These are phyloP conservation scores for Tetramorium simillimum DNA, from an alignment of 1,140 invertebrate genomes.

Conservation along the genomic window DNA sequence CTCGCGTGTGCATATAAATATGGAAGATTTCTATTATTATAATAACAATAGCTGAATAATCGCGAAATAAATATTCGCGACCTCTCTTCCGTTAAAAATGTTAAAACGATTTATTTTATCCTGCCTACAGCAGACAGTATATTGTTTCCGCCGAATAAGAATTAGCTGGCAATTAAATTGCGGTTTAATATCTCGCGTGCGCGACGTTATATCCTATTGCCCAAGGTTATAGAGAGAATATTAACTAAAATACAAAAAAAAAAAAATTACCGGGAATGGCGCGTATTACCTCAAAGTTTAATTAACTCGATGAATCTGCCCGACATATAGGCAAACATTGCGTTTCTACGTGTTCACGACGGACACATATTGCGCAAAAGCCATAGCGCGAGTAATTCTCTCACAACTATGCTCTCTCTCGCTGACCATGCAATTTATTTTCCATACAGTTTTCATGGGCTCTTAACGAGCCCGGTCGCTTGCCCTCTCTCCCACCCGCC, in stretches of 20 bases:
- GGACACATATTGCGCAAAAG: constrained; percentile 50
- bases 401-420: constrained; percentile 44
- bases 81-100: neutral
- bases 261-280: constrained; percentile 52
- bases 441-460: constrained; percentile 75
- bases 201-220: constrained; percentile 16
- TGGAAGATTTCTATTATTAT: neutral
- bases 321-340: neutral
- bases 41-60: neutral
- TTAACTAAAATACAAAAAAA: constrained; percentile 38
- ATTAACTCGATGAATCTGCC: constrained; percentile 73
- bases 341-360: constrained; percentile 50
- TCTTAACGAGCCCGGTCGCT: constrained; percentile 73
- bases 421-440: constrained; percentile 74
- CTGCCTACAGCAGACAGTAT: constrained; percentile 16
- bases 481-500: neutral
- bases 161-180: constrained; percentile 56
- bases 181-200: constrained; percentile 35
- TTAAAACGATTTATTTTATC: constrained; percentile 35
- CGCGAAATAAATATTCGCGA: constrained; percentile 4
- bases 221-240: constrained; percentile 17
- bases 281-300: constrained; percentile 72
- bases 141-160: constrained; percentile 47
- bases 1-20: neutral
- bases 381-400: constrained; percentile 63